Conservation (phyloP, 2,113 vertebrate species). For the Taxidea taxus region DNA sequence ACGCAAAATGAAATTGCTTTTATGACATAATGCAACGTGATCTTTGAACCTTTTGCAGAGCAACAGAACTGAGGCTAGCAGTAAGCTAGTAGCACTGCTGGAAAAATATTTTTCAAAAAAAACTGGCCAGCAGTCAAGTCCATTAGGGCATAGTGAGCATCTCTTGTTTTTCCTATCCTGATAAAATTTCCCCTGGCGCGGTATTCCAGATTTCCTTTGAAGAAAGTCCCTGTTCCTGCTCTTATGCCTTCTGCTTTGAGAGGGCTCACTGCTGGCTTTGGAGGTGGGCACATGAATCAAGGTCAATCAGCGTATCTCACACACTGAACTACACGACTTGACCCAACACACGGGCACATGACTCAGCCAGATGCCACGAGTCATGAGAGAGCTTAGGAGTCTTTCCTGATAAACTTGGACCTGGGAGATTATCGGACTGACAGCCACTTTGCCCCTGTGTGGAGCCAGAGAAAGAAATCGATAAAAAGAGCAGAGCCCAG, state of each 20-base stretch:
- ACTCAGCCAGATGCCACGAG: neutral
- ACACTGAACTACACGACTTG: neutral
- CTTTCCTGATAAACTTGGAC: neutral
- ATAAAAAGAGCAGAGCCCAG: neutral
- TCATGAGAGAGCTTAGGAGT: neutral
- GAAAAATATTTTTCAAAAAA: neutral
- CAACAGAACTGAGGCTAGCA: neutral
- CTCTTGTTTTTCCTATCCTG: neutral
- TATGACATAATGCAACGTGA: neutral
- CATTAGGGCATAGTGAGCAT: neutral
- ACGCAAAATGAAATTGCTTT: neutral
- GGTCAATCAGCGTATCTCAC: neutral
- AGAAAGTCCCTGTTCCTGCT: neutral
- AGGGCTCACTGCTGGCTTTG: neutral
- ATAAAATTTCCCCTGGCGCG: neutral
- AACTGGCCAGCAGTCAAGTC: constrained; percentile 17
- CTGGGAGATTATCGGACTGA: neutral
- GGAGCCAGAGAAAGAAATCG: neutral
- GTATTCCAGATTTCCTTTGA: neutral
- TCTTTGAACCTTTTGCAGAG: neutral
- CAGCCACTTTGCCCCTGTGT: neutral
- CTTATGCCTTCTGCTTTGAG: neutral
- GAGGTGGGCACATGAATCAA: neutral
- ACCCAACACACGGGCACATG: neutral
- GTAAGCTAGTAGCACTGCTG: neutral